phyloP scores from a whole-genome alignment of 2,113 vertebrate species.

The Crotalus tigris region DNA sequence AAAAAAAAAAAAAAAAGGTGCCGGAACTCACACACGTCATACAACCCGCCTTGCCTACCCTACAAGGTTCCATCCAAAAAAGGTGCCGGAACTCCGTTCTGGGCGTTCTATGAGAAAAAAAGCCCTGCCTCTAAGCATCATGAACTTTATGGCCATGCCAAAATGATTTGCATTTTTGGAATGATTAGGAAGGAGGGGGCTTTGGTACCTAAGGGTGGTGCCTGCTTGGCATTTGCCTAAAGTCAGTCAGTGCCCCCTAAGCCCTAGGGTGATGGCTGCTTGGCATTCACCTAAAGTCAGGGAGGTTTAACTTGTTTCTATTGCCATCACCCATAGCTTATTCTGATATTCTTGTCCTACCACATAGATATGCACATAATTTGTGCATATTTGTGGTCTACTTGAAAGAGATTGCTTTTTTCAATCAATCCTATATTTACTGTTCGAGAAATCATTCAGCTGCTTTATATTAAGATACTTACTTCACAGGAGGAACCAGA shows the following conservation, averaged over 20 bases:
- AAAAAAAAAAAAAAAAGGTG: no score
- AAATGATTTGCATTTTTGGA: neutral
- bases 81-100: no score
- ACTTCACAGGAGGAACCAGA: constrained; percentile 84
- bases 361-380: neutral
- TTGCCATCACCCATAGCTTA: neutral
- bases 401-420: neutral
- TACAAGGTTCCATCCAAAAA: no score
- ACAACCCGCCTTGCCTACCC: no score
- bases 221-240: neutral
- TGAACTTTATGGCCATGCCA: neutral
- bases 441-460: neutral
- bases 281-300: neutral
- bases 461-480: constrained; percentile 45
- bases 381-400: neutral
- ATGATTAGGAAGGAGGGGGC: neutral
- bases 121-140: neutral
- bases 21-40: no score
- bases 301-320: neutral
- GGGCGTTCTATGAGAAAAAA: no score
- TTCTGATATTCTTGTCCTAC: neutral
- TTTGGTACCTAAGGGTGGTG: neutral
- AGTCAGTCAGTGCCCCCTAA: neutral
- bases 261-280: neutral
- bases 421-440: neutral